Percentiles rank a stretch among this genome's conserved stretches.
phyloP scores from a whole-genome alignment of 2,888 invertebrate genomes.

The Magallana nippona region DNA sequence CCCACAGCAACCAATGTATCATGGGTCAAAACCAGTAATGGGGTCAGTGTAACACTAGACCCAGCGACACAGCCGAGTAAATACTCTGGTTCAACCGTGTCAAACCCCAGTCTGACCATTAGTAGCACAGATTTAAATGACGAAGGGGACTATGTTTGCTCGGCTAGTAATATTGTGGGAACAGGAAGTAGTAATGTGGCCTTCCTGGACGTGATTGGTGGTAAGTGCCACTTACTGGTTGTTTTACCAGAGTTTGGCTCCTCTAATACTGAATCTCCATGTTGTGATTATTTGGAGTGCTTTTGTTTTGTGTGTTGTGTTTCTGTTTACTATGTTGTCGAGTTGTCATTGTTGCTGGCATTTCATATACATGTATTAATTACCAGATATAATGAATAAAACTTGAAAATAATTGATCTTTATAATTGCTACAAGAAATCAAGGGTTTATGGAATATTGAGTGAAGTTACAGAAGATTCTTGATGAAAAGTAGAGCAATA shows the following conservation, averaged over 20 bases:
- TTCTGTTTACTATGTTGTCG: background rate
- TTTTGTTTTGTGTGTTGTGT: background rate
- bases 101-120: slow-evolving; percentile 42
- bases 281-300: slow-evolving; percentile 1
- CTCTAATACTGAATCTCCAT: background rate
- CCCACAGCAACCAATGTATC: slow-evolving; percentile 36
- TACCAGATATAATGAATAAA: slow-evolving; percentile 7
- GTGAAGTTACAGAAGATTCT: too few species aligned
- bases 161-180: slow-evolving; percentile 43
- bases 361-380: slow-evolving; percentile 22
- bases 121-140: slow-evolving; percentile 43
- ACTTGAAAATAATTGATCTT: background rate
- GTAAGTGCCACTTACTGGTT: slow-evolving; percentile 40
- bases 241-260: background rate
- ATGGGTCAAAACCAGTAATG: slow-evolving; percentile 37
- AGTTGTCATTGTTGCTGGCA: slow-evolving; percentile 22
- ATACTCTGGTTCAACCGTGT: slow-evolving; percentile 42
- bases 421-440: too few species aligned
- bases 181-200: slow-evolving; percentile 44
- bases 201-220: slow-evolving; percentile 41
- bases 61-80: slow-evolving; percentile 29
- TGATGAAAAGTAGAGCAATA: background rate
- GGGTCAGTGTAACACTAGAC: slow-evolving; percentile 22
- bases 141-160: slow-evolving; percentile 41
- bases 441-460: too few species aligned